These are phyloP conservation scores for Tadarida brasiliensis DNA, from an alignment of 2,797 vertebrate genomes.

Conservation along the genomic window DNA sequence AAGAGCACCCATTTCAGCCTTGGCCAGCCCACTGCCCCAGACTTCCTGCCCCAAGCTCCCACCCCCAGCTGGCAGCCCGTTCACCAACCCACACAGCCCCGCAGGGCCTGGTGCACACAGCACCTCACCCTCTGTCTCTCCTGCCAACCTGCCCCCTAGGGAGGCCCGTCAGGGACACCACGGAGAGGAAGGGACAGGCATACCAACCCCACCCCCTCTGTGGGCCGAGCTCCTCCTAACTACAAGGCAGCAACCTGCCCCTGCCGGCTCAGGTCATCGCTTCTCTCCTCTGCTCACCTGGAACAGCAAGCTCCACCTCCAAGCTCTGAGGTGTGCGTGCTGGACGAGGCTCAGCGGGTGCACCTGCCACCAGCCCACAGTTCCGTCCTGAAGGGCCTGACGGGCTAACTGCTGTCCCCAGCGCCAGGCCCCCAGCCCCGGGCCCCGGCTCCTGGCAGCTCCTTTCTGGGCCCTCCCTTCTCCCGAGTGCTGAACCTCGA, in stretches of 20 bases:
- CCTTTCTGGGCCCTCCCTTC: background rate
- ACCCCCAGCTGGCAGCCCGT: too few species aligned
- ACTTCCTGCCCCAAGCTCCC: too few species aligned
- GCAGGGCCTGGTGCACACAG: too few species aligned
- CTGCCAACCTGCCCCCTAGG: too few species aligned
- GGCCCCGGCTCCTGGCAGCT: background rate
- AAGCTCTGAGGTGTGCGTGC: too few species aligned
- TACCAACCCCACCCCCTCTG: background rate
- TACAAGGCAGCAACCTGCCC: background rate
- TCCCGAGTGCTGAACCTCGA: background rate
- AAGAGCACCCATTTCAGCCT: too few species aligned
- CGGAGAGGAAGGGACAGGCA: background rate
- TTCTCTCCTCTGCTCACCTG: background rate
- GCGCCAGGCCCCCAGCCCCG: accelerated
- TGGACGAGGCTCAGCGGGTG: background rate
- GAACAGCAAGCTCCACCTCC: background rate
- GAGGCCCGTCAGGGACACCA: background rate
- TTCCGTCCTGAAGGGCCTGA: too few species aligned
- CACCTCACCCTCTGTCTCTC: too few species aligned
- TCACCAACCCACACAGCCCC: too few species aligned
- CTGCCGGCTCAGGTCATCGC: background rate
- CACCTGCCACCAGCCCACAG: too few species aligned
- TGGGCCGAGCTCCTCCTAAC: background rate
- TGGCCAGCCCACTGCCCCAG: too few species aligned
- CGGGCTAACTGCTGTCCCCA: background rate